Conservation (phyloP, 2,888 invertebrate species). For the Calliopum simillimum region DNA sequence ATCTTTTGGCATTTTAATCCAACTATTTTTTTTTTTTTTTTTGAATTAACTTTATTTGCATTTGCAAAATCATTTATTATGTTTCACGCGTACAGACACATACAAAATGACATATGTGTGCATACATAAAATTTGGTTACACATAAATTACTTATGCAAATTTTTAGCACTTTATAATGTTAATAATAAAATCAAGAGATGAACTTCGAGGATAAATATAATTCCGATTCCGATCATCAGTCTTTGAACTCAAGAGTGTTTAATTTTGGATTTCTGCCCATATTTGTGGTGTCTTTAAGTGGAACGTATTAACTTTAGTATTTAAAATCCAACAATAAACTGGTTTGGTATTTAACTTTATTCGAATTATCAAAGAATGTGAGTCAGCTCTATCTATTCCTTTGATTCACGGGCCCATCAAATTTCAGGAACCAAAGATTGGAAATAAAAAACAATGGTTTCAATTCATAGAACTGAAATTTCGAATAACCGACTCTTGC, state of each 20-base stretch:
- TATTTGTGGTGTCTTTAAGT: too few relatives aligned
- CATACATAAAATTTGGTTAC: background rate
- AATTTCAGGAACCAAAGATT: too few relatives aligned
- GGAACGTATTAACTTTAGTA: too few relatives aligned
- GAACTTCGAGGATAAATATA: background rate
- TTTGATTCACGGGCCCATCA: too few relatives aligned
- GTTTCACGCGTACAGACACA: background rate
- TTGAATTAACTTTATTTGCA: background rate
- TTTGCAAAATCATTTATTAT: background rate
- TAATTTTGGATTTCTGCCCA: background rate
- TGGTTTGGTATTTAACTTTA: too few relatives aligned
- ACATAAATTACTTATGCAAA: conserved; percentile 18
- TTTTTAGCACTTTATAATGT: conserved; percentile 10
- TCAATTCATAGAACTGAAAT: too few relatives aligned
- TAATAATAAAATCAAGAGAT: background rate
- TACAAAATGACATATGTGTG: background rate
- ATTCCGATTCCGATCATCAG: background rate
- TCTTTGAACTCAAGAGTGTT: background rate
- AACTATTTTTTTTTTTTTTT: background rate
- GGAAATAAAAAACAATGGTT: too few relatives aligned
- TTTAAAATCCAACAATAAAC: too few relatives aligned
- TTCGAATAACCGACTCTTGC: too few relatives aligned
- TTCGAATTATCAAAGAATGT: too few relatives aligned
- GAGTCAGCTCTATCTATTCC: too few relatives aligned
- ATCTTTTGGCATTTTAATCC: background rate